Evolutionary conservation across 2,888 invertebrate species (phyloP).

Genomic region (Dione vanillae): DNA sequence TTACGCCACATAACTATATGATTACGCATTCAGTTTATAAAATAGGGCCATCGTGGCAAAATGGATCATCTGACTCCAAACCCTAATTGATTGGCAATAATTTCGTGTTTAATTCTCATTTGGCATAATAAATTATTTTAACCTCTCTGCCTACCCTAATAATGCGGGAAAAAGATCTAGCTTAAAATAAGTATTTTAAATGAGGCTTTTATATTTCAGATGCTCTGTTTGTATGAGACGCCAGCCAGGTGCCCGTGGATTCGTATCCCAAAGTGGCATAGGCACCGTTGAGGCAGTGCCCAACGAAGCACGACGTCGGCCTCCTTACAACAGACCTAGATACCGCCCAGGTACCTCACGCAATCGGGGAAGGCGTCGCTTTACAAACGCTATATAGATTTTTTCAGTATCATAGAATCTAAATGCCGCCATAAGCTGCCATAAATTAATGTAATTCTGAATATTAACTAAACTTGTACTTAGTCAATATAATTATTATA

Average conservation of each 20-base stretch:
- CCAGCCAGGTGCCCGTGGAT: conserved; percentile 55
- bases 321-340: conserved; percentile 36
- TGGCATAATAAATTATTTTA: too few species aligned
- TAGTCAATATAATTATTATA: conserved; percentile 23
- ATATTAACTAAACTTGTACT: conserved; percentile 17
- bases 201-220: conserved; percentile 51
- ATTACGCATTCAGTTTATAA: too few species aligned
- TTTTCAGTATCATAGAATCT: conserved; percentile 10
- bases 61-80: too few species aligned
- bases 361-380: conserved; percentile 16
- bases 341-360: conserved; percentile 42
- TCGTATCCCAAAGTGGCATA: conserved; percentile 49
- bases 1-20: too few species aligned
- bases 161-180: too few species aligned
- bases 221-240: conserved; percentile 76
- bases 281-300: conserved; percentile 64
- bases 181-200: too few species aligned
- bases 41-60: too few species aligned
- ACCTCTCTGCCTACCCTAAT: too few species aligned
- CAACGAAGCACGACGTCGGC: conserved; percentile 58
- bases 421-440: too few species aligned
- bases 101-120: too few species aligned
- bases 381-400: not conserved
- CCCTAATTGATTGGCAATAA: too few species aligned
- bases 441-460: conserved; percentile 9